phyloP scores from a whole-genome alignment of 2,113 vertebrate species.

The Callipepla squamata region DNA sequence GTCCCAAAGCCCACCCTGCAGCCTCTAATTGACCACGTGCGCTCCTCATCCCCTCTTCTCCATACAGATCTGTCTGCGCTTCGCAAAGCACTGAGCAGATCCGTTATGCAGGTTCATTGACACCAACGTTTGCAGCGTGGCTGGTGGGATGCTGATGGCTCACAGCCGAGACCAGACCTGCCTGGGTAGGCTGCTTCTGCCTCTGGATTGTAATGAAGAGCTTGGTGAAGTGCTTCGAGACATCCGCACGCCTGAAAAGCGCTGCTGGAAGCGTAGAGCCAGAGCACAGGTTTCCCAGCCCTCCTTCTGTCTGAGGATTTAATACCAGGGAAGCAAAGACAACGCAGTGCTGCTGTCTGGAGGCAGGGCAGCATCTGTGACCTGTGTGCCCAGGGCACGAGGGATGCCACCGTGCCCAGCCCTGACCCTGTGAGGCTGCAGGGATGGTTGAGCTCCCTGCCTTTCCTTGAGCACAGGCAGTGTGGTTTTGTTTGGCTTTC shows the following conservation, averaged over 20 bases:
- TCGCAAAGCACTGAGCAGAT: rapidly evolving
- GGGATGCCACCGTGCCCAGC: not conserved
- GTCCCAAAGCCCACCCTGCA: not conserved
- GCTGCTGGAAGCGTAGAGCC: rapidly evolving
- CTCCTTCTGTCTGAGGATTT: not conserved
- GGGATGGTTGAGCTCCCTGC: slow-evolving; percentile 44
- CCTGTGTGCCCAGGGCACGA: not conserved
- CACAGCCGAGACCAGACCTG: rapidly evolving
- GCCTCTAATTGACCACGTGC: not conserved
- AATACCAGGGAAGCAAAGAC: not conserved
- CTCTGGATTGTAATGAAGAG: not conserved
- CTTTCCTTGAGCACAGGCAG: not conserved
- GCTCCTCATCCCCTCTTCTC: not conserved
- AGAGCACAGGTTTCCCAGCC: rapidly evolving
- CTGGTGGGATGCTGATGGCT: not conserved
- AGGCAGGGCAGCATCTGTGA: not conserved
- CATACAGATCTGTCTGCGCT: rapidly evolving
- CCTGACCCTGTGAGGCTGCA: not conserved
- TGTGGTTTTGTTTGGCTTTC: slow-evolving; percentile 39
- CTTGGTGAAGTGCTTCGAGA: not conserved
- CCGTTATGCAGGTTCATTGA: not conserved
- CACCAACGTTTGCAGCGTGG: not conserved
- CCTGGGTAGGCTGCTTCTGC: not conserved
- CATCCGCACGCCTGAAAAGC: not conserved
- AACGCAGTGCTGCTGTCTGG: not conserved